These are phyloP conservation scores for Platypus cylindrus DNA, from an alignment of 2,888 invertebrate species.

Conservation along the genomic window DNA sequence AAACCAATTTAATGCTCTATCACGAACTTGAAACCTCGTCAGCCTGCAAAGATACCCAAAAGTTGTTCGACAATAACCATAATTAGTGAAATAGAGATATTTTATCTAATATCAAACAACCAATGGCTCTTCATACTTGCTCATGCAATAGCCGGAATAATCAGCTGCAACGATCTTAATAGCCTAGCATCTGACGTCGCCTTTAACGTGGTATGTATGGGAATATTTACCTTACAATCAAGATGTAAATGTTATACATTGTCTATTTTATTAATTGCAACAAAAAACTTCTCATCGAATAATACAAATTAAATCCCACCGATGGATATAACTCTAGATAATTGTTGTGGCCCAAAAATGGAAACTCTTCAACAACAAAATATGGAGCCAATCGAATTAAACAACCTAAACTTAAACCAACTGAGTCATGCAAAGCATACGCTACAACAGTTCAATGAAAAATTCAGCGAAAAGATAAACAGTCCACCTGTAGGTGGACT, in stretches of 20 bases:
- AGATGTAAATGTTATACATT: not conserved
- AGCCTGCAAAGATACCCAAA: not conserved
- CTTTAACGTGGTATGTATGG: not conserved
- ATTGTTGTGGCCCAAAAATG: too few species aligned
- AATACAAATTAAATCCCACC: too few species aligned
- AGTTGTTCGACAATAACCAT: not conserved
- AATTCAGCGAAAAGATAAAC: too few species aligned
- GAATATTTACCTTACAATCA: not conserved
- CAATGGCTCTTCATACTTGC: not conserved
- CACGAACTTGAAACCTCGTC: not conserved
- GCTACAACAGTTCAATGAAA: too few species aligned
- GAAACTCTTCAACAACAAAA: too few species aligned
- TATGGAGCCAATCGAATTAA: too few species aligned
- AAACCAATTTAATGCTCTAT: too few species aligned
- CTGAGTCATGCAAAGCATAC: too few species aligned
- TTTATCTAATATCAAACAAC: not conserved
- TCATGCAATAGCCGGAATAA: not conserved
- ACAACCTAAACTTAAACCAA: too few species aligned
- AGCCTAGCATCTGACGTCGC: not conserved
- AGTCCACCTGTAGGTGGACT: too few species aligned
- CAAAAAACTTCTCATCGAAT: too few species aligned
- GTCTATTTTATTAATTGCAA: not conserved
- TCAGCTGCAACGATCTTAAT: not conserved
- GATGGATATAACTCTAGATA: too few species aligned
- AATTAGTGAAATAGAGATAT: slow-evolving; percentile 1